Conservation (phyloP, 2,888 invertebrate species). For the Drosophila rellima region DNA sequence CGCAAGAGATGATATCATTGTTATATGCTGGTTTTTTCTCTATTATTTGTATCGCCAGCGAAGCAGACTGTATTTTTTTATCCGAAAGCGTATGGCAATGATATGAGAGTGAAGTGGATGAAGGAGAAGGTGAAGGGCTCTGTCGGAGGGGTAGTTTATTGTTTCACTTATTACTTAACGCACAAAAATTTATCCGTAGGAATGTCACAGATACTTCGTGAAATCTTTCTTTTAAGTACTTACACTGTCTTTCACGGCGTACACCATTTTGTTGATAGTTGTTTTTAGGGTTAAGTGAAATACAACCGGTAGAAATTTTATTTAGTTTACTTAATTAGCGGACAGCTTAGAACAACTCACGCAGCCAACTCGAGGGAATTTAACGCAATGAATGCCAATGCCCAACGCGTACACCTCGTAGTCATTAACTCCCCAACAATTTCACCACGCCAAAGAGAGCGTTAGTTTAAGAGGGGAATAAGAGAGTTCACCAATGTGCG, state of each 20-base stretch:
- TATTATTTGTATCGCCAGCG: constrained; percentile 26
- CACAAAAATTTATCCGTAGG: constrained; percentile 2
- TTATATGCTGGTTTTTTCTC: constrained; percentile 54
- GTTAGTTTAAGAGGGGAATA: not conserved
- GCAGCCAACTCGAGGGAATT: constrained; percentile 58
- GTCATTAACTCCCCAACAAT: constrained; percentile 13
- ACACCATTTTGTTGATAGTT: constrained; percentile 79
- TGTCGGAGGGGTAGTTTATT: constrained; percentile 14
- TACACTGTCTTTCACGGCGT: constrained; percentile 82
- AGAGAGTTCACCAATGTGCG: not conserved
- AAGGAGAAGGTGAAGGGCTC: not conserved
- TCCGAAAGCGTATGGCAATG: constrained; percentile 51
- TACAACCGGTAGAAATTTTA: constrained; percentile 58
- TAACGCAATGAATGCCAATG: constrained; percentile 59
- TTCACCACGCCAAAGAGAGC: constrained; percentile 28
- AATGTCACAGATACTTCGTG: constrained; percentile 9
- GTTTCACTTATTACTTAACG: constrained; percentile 48
- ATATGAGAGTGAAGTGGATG: not conserved
- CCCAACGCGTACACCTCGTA: constrained; percentile 29
- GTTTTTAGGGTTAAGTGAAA: constrained; percentile 25
- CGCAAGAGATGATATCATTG: constrained; percentile 65
- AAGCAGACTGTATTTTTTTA: constrained; percentile 26
- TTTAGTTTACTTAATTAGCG: constrained; percentile 57
- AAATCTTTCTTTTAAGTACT: constrained; percentile 44
- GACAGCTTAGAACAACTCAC: constrained; percentile 34